Evolutionary conservation across 2,888 invertebrate species (phyloP), one percentile per base, ranked within the genome.

Genomic region (Cephus sareptanus): DNA sequence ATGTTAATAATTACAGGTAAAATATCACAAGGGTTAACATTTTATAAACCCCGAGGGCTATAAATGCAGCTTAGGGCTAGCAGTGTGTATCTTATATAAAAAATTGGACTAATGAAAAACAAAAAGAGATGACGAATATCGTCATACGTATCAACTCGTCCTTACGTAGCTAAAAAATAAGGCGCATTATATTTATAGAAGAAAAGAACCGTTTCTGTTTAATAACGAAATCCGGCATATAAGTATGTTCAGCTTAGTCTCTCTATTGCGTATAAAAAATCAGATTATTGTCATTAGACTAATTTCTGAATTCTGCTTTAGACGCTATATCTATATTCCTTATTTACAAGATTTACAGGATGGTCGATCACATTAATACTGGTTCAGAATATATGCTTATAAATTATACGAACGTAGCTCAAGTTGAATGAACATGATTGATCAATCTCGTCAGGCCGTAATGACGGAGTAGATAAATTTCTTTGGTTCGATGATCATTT

Each of bases 321-420:
- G 56, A 56, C 56, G 23, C 56, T 56, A 56, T 56, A 56, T 23
- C 56, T 56, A 56, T 56, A 56, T 56, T 56, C 31, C 35, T 82
- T 88, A 88, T 89, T 83, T 87, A 89, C 88, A 89, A 86, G 84
- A 87, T 89, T 83, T 88, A 89, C 88, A 89, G 84, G 80, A 77
- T 84, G 82, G 81, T 81, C 80, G 85, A 85, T 84, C 80, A 81
- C 80, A 84, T 81, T 89, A 87, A 87, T 88, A 87, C 86, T 89
- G 87, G 84, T 85, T 78, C 84, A 84, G 80, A 85, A 71, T 56
- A 56, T 23, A 56, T 56, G 56, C 56, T 56, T 23, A 56, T 23
- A 56, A 56, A 56, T 23, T 56, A 56, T 56, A 56, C 9, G 1
- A 15, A 40, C 40, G 15, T 23, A 56, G 23, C 9, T 56, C 56